phyloP scores from a whole-genome alignment of 2,113 vertebrate genomes.

The Elaphurus davidianus region DNA sequence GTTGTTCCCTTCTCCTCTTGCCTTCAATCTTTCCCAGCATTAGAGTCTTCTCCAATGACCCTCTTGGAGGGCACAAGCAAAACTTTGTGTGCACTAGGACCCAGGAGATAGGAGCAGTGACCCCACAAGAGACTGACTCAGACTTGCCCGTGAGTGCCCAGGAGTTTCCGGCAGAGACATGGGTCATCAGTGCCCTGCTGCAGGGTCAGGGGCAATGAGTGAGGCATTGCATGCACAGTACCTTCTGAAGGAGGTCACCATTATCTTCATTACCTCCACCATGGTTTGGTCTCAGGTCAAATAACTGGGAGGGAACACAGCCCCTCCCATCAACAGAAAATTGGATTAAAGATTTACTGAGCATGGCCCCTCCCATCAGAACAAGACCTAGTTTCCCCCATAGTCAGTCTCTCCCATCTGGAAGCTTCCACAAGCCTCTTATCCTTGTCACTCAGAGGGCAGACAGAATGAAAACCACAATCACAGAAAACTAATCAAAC shows the following conservation, averaged over 20 bases:
- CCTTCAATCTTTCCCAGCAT: neutral
- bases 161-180: neutral
- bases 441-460: neutral
- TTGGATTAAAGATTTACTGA: neutral
- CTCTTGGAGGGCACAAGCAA: neutral
- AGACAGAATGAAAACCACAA: neutral
- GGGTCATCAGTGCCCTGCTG: neutral
- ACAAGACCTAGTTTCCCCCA: neutral
- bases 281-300: neutral
- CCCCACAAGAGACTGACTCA: neutral
- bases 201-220: neutral
- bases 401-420: neutral
- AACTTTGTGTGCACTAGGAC: neutral
- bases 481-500: neutral
- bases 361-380: neutral
- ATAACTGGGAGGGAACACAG: neutral
- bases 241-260: neutral
- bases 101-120: neutral
- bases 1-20: neutral
- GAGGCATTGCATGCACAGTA: neutral
- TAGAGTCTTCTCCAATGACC: neutral
- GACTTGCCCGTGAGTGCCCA: neutral
- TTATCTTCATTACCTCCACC: neutral
- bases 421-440: neutral
- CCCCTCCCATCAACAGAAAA: neutral